Percentiles rank a stretch among this genome's conserved stretches.
phyloP scores from a whole-genome alignment of 2,888 invertebrate genomes.

The Eupithecia subumbrata region DNA sequence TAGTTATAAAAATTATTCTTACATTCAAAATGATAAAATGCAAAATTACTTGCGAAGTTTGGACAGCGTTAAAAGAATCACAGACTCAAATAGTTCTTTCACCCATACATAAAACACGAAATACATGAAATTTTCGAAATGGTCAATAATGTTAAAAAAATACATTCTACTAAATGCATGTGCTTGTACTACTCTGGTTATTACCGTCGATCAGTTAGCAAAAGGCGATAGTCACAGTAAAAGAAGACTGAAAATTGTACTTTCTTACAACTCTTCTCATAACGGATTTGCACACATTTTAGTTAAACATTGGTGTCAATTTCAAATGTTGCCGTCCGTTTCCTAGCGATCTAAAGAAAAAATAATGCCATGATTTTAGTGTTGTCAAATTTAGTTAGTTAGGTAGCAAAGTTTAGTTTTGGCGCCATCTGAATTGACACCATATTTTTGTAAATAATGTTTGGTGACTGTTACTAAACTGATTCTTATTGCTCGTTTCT shows the following conservation, averaged over 20 bases:
- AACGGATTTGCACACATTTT: background rate
- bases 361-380: background rate
- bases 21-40: constrained; percentile 34
- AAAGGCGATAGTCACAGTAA: constrained; percentile 42
- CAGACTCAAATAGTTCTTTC: constrained; percentile 38
- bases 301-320: background rate
- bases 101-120: constrained; percentile 49
- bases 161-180: constrained; percentile 77
- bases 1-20: constrained; percentile 36
- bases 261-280: constrained; percentile 38
- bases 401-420: background rate
- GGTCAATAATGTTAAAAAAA: constrained; percentile 52
- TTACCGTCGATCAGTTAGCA: constrained; percentile 45
- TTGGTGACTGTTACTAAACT: background rate
- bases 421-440: background rate
- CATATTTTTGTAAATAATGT: background rate
- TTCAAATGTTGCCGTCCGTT: background rate
- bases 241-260: constrained; percentile 59
- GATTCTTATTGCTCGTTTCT: background rate
- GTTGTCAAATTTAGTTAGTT: background rate
- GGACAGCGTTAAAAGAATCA: constrained; percentile 51
- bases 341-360: background rate
- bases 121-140: constrained; percentile 52
- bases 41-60: constrained; percentile 40
- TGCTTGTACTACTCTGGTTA: constrained; percentile 69